A percentile compares a stretch with the other conserved stretches of the same genome.
Conservation (phyloP, 2,888 invertebrate genomes). For the Pyrgus malvae region DNA sequence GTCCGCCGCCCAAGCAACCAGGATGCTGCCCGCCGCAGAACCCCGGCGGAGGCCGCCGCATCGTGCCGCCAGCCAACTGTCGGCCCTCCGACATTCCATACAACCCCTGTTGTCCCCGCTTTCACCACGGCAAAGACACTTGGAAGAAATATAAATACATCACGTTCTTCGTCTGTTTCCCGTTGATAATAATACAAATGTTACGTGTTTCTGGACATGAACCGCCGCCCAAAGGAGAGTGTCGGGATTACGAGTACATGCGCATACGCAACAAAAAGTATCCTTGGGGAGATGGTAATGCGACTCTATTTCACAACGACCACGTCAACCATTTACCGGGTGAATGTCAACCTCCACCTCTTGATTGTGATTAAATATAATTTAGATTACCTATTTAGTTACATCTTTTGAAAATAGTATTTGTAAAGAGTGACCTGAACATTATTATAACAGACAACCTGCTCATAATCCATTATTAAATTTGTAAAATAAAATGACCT, state of each 20-base stretch:
- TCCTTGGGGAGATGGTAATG: constrained; percentile 95
- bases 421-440: not conserved
- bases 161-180: constrained; percentile 53
- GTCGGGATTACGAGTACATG: constrained; percentile 87
- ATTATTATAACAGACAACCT: not conserved
- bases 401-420: too few relatives aligned
- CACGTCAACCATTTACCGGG: constrained; percentile 81
- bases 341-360: constrained; percentile 57
- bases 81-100: constrained; percentile 47
- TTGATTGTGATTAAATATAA: constrained; percentile 62
- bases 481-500: constrained; percentile 19
- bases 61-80: constrained; percentile 48
- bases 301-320: constrained; percentile 92
- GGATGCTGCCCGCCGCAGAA: constrained; percentile 44
- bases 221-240: constrained; percentile 45
- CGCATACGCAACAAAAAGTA: constrained; percentile 89
- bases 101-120: constrained; percentile 52
- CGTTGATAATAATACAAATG: constrained; percentile 54
- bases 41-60: constrained; percentile 46
- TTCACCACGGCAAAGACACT: constrained; percentile 49
- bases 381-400: too few relatives aligned
- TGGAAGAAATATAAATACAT: constrained; percentile 59
- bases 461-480: not conserved
- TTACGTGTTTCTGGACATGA: constrained; percentile 43
- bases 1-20: constrained; percentile 50